Evolutionary conservation across 1,140 invertebrate genomes (phyloP).

Genomic region (Eueides isabella): DNA sequence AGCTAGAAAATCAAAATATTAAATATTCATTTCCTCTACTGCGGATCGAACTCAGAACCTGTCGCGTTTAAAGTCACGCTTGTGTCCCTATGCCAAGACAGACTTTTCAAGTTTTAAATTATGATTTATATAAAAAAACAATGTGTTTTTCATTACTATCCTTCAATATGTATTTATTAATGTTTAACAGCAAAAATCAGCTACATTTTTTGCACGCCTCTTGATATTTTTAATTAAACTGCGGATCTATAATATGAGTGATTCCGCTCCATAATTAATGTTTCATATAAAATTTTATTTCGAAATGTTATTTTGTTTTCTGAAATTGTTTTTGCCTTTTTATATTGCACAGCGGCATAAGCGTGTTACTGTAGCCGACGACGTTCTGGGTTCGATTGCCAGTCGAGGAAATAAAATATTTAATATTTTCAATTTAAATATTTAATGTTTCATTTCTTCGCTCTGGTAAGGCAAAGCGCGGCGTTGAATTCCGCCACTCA

Average conservation of each 20-base stretch:
- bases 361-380: too few relatives aligned
- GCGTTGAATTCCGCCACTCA: too few relatives aligned
- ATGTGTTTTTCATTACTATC: not conserved
- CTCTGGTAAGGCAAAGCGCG: too few relatives aligned
- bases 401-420: too few relatives aligned
- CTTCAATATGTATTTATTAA: conserved; percentile 8
- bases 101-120: not conserved
- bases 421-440: too few relatives aligned
- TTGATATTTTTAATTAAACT: conserved; percentile 14
- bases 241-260: conserved; percentile 8
- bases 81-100: too few relatives aligned
- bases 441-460: too few relatives aligned
- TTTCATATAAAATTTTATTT: conserved; percentile 13
- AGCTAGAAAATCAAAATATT: too few relatives aligned
- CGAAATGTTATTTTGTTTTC: conserved; percentile 7
- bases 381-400: too few relatives aligned
- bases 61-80: too few relatives aligned
- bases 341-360: not conserved
- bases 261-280: conserved; percentile 10
- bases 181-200: not conserved
- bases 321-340: not conserved
- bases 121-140: not conserved
- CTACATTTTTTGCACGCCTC: not conserved
- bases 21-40: too few relatives aligned
- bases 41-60: too few relatives aligned